Percentiles rank a stretch among this genome's conserved stretches.
phyloP scores from a whole-genome alignment of 1,140 invertebrate genomes.

The Drosophila insularis region DNA sequence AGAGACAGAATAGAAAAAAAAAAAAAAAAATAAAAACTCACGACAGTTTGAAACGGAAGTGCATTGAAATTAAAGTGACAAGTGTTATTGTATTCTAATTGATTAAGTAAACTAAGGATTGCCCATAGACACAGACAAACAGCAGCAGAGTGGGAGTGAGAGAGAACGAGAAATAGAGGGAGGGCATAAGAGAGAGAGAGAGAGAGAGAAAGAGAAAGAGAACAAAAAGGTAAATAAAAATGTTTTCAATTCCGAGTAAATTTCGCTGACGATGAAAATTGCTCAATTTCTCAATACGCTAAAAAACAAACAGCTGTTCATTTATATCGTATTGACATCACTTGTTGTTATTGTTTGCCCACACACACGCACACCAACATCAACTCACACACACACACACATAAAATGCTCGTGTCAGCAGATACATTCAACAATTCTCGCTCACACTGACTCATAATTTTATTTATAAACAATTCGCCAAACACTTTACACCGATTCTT shows the following conservation, averaged over 20 bases:
- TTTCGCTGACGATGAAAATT: slow-evolving; percentile 11
- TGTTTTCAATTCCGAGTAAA: slow-evolving; percentile 1
- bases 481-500: slow-evolving; percentile 44
- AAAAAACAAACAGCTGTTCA: slow-evolving; percentile 42
- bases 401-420: background rate
- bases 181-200: background rate
- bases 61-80: slow-evolving; percentile 13
- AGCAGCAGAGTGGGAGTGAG: no score
- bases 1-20: background rate
- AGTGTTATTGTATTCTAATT: slow-evolving; percentile 1
- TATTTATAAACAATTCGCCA: slow-evolving; percentile 75
- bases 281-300: slow-evolving; percentile 1
- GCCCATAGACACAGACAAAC: background rate
- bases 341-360: slow-evolving; percentile 58
- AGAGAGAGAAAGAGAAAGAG: slow-evolving; percentile 14
- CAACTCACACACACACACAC: slow-evolving; percentile 13
- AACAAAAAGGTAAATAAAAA: slow-evolving; percentile 29
- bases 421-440: slow-evolving; percentile 8
- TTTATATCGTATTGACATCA: slow-evolving; percentile 64
- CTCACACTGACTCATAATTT: slow-evolving; percentile 55
- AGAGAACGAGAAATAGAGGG: no score
- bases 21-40: background rate
- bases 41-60: background rate
- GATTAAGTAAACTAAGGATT: slow-evolving; percentile 10
- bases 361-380: slow-evolving; percentile 21